phyloP scores from a whole-genome alignment of 2,113 vertebrate species.

The Megaleporinus macrocephalus region DNA sequence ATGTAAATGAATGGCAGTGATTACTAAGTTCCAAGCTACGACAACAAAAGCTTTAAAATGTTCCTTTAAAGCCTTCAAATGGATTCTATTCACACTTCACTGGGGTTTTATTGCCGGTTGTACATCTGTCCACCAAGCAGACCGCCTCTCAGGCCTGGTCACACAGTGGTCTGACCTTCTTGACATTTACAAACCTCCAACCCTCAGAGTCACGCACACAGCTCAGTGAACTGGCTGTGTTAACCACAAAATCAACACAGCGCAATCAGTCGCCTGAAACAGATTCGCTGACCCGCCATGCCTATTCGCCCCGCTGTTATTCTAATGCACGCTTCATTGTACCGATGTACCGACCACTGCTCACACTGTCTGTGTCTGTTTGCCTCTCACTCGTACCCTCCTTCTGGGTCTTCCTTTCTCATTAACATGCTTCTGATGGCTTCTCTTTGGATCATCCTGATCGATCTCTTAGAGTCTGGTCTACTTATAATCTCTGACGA shows the following conservation, averaged over 20 bases:
- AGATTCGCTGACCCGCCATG: slow-evolving; percentile 15
- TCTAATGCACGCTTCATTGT: not conserved
- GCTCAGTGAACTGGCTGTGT: slow-evolving; percentile 27
- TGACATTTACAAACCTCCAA: slow-evolving; percentile 36
- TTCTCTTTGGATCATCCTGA: slow-evolving; percentile 17
- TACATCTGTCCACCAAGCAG: not conserved
- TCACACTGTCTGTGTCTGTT: not conserved
- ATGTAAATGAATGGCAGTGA: not conserved
- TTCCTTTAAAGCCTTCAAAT: not conserved
- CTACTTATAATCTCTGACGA: slow-evolving; percentile 3
- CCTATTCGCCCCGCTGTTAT: not conserved
- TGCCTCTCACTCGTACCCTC: not conserved
- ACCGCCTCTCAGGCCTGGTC: not conserved
- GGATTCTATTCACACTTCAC: not conserved
- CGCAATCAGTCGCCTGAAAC: slow-evolving; percentile 13
- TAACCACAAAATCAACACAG: slow-evolving; percentile 45
- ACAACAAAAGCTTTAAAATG: not conserved
- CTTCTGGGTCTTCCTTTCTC: slow-evolving; percentile 3
- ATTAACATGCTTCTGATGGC: slow-evolving; percentile 10
- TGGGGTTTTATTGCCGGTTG: not conserved
- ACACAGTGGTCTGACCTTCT: slow-evolving; percentile 1
- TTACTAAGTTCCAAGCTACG: not conserved
- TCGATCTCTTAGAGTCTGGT: slow-evolving; percentile 25
- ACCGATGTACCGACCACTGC: not conserved
- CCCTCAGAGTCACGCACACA: not conserved